Percentiles rank a stretch among this genome's conserved stretches.
Conservation (phyloP, 1,140 invertebrate genomes). For the Chrysoperla carnea region DNA sequence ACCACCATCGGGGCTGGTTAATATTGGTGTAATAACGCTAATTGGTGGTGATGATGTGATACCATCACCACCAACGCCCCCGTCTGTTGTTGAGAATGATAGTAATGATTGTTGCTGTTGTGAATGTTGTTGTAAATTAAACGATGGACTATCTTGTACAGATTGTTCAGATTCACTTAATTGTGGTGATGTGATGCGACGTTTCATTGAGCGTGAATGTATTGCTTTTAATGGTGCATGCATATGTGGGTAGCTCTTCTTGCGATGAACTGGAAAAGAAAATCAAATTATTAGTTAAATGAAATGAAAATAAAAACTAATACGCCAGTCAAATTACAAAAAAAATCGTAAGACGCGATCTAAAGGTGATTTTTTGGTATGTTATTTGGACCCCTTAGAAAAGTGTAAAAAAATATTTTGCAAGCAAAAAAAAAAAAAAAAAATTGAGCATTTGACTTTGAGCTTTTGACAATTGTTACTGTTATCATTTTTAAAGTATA, state of each 20-base stretch:
- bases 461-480: too few species aligned
- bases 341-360: too few species aligned
- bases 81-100: too few species aligned
- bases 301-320: too few species aligned
- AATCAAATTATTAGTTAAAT: neutral
- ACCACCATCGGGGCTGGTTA: neutral
- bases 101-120: slow-evolving; percentile 3
- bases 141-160: slow-evolving; percentile 6
- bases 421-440: too few species aligned
- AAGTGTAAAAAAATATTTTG: too few species aligned
- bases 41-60: neutral
- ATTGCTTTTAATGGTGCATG: slow-evolving; percentile 39
- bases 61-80: neutral
- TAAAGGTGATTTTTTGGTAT: too few species aligned
- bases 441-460: too few species aligned
- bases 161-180: slow-evolving; percentile 5
- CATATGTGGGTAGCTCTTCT: slow-evolving; percentile 44
- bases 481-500: too few species aligned
- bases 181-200: slow-evolving; percentile 24
- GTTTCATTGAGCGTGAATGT: slow-evolving; percentile 27
- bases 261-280: slow-evolving; percentile 35
- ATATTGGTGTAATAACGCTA: neutral
- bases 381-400: too few species aligned
- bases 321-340: too few species aligned
- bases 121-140: slow-evolving; percentile 9